Evolutionary conservation across 35 echinoderm and acorn worm genomes (phyloP).

Genomic region (Heliocidaris erythrogramma): DNA sequence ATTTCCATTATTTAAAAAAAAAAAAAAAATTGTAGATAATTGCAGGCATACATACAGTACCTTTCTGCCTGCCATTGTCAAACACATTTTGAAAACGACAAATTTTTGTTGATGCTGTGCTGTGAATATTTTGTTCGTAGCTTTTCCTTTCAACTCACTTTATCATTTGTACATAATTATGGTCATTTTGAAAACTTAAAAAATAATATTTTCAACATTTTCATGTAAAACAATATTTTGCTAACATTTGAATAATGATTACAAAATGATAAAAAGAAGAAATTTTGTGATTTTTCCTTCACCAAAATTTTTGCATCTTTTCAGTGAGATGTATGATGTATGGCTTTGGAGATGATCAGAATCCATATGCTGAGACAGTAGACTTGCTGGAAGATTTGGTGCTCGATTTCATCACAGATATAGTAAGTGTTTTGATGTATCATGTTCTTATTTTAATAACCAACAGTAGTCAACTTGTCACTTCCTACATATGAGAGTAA

Average conservation of each 20-base stretch:
- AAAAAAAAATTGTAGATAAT: too few species aligned
- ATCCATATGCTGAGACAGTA: constrained; percentile 97
- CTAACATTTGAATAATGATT: background rate
- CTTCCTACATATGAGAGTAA: too few species aligned
- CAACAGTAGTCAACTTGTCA: too few species aligned
- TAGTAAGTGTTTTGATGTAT: constrained; percentile 54
- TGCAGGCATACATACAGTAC: too few species aligned
- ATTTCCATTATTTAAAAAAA: too few species aligned
- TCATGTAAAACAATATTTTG: background rate
- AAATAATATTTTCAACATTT: background rate
- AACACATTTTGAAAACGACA: too few species aligned
- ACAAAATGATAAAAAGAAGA: background rate
- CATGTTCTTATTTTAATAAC: background rate
- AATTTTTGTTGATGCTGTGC: too few species aligned
- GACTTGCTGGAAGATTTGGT: constrained; percentile 97
- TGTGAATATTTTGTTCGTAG: too few species aligned
- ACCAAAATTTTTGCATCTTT: background rate
- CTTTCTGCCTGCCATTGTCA: too few species aligned
- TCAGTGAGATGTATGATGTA: constrained; percentile 99
- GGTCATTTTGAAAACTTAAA: background rate
- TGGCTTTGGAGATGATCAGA: constrained; percentile 99
- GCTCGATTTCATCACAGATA: constrained; percentile 95
- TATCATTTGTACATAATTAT: background rate
- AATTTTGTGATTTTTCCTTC: background rate
- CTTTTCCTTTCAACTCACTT: background rate